A percentile compares a stretch with the other conserved stretches of the same genome.
Evolutionary conservation across 1,140 invertebrate genomes (phyloP).

Genomic region (Diabrotica virgifera): DNA sequence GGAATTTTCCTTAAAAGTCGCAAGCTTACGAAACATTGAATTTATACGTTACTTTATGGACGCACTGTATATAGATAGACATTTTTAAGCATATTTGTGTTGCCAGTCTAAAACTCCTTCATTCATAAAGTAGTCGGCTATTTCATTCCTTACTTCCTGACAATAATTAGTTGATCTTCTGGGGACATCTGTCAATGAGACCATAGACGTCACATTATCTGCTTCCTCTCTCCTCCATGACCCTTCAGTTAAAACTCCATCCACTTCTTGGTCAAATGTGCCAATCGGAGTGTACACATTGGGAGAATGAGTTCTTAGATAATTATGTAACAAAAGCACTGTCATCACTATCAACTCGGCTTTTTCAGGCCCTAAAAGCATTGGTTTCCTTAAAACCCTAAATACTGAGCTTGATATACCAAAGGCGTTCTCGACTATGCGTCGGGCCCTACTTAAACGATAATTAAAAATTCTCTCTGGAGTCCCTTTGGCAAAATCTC

Average conservation of each 20-base stretch:
- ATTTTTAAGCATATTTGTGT: too few relatives aligned
- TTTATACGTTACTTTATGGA: too few relatives aligned
- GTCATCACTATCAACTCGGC: constrained; percentile 33
- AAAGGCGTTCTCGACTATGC: not conserved
- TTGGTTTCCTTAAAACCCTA: constrained; percentile 28
- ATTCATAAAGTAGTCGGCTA: constrained; percentile 9
- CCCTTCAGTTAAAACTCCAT: too few relatives aligned
- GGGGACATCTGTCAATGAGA: too few relatives aligned
- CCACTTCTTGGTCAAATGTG: constrained; percentile 8
- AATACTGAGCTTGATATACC: not conserved
- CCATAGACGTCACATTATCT: too few relatives aligned
- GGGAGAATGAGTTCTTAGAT: constrained; percentile 24
- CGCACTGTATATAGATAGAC: too few relatives aligned
- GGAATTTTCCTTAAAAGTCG: too few relatives aligned
- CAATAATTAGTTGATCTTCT: too few relatives aligned
- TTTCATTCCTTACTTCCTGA: constrained; percentile 9
- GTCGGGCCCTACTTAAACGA: not conserved
- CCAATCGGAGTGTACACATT: not conserved
- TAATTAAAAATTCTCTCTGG: not conserved
- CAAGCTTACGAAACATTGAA: too few relatives aligned
- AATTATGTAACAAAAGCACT: constrained; percentile 42
- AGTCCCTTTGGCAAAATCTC: constrained; percentile 8
- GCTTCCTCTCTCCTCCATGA: too few relatives aligned
- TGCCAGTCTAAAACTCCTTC: constrained; percentile 13
- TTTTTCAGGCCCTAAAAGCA: constrained; percentile 35